Evolutionary conservation across 2,888 invertebrate species (phyloP).

Genomic region (Aphelenchoides bicaudatus): DNA sequence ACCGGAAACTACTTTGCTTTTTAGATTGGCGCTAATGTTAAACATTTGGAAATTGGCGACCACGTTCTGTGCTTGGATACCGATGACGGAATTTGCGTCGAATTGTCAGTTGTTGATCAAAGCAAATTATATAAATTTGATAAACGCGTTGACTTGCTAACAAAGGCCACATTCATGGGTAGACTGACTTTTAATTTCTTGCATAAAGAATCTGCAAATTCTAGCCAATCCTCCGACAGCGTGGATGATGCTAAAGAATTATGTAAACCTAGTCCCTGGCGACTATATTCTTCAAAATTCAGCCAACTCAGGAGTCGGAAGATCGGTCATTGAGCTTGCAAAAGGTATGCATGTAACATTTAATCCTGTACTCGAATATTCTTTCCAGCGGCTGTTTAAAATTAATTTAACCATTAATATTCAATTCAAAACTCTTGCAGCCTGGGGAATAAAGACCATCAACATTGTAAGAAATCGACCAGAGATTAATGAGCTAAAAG

Average conservation of each 20-base stretch:
- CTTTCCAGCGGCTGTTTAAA: no score
- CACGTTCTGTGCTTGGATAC: conserved; percentile 24
- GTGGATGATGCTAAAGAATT: conserved; percentile 87
- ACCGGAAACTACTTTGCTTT: not conserved
- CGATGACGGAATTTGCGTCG: conserved; percentile 36
- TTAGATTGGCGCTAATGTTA: conserved; percentile 18
- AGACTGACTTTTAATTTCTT: not conserved
- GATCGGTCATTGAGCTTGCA: conserved; percentile 82
- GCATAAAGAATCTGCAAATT: no score
- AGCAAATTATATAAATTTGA: conserved; percentile 56
- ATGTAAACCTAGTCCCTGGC: conserved; percentile 64
- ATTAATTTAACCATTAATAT: not conserved
- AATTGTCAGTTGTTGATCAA: conserved; percentile 39
- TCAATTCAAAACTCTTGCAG: conserved; percentile 19
- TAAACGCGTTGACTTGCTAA: conserved; percentile 44
- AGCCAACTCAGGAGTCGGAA: conserved; percentile 88
- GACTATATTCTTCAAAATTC: conserved; percentile 84
- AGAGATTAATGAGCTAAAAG: conserved; percentile 66
- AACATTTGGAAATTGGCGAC: conserved; percentile 29
- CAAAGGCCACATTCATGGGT: conserved; percentile 23
- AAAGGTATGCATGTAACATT: conserved; percentile 31
- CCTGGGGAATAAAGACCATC: conserved; percentile 69
- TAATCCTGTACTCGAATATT: not conserved
- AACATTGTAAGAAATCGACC: conserved; percentile 80
- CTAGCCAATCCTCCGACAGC: conserved; percentile 92